Conservation (phyloP, 2,113 vertebrate genomes). For the Chrysemys picta region DNA sequence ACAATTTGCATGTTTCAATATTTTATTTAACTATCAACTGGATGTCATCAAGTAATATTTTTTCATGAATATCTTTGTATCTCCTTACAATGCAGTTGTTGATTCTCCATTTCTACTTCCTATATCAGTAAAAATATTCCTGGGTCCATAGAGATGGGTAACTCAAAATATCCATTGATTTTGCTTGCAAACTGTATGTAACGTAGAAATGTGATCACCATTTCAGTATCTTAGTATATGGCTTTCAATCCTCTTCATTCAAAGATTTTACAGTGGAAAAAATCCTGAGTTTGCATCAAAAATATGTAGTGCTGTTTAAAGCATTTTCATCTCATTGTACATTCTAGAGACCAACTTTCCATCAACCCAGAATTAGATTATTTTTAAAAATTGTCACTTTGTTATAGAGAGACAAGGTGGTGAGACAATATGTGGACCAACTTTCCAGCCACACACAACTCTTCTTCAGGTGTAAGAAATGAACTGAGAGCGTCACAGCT, state of each 20-base stretch:
- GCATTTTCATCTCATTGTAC: background rate
- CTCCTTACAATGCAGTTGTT: accelerated
- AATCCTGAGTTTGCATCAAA: conserved; percentile 49
- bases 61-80: background rate
- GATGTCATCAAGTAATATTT: background rate
- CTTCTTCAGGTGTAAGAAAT: no score
- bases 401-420: background rate
- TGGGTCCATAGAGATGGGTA: conserved; percentile 14
- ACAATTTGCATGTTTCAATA: background rate
- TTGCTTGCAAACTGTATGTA: background rate
- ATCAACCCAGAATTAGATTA: conserved; percentile 15
- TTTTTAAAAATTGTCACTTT: background rate
- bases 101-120: background rate
- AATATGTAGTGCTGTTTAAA: accelerated
- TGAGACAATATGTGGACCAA: no score
- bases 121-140: background rate
- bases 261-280: conserved; percentile 33
- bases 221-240: conserved; percentile 28
- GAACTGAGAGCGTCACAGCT: no score
- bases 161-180: background rate
- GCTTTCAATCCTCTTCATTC: conserved; percentile 66
- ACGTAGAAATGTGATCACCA: background rate
- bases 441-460: no score
- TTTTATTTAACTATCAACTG: background rate
- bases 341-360: background rate